A percentile compares a stretch with the other conserved stretches of the same genome.
phyloP scores from a whole-genome alignment of 2,113 vertebrate genomes.

The Archocentrus centrarchus region DNA sequence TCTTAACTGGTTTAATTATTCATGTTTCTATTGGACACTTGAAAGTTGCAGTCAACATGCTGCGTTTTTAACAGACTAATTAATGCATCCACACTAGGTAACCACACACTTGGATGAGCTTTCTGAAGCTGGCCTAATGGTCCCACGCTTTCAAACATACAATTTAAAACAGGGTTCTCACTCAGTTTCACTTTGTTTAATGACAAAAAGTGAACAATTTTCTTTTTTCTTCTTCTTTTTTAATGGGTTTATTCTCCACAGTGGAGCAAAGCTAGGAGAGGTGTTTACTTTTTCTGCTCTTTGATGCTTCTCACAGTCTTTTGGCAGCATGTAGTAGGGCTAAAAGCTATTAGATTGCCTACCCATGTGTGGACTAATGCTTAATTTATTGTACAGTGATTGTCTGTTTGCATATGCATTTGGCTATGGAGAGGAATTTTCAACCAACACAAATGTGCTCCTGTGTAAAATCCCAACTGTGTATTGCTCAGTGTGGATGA shows the following conservation, averaged over 20 bases:
- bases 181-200: constrained; percentile 2
- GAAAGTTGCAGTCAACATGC: neutral
- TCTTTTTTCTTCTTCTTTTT: neutral
- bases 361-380: constrained; percentile 41
- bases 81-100: neutral
- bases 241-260: neutral
- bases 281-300: constrained; percentile 52
- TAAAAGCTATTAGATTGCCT: constrained; percentile 38
- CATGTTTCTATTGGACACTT: constrained; percentile 19
- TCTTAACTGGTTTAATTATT: constrained; percentile 3
- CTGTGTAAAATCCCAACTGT: neutral
- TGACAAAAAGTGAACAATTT: neutral
- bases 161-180: neutral
- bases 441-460: neutral
- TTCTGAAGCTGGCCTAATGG: neutral
- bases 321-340: constrained; percentile 36
- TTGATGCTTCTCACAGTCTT: constrained; percentile 48
- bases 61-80: neutral
- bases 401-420: neutral
- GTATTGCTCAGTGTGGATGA: neutral
- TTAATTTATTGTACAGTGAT: neutral
- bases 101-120: neutral
- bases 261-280: constrained; percentile 15
- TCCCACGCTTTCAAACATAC: neutral
- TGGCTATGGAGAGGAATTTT: neutral